Base-by-base conservation (phyloP, 2,113 vertebrate genomes). In the Hydrolagus affinis region DNA sequence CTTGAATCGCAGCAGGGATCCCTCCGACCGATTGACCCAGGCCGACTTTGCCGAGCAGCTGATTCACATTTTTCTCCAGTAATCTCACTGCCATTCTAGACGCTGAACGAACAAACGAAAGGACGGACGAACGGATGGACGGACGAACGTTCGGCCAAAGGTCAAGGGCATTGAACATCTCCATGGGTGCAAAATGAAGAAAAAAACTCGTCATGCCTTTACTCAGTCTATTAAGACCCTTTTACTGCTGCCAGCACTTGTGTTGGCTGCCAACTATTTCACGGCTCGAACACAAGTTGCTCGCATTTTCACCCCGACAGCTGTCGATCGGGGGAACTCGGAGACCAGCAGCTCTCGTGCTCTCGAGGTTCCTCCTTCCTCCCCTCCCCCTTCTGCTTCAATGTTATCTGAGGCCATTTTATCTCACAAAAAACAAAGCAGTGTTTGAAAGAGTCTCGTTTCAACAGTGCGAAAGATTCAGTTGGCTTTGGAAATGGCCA, bases 191-290 rank as follows among this genome's bases (percentile, higher is more conserved):
- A 32, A 68, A 23, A 66, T 28, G 78, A 68, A 66, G 60, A 21
- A 15, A 21, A 15, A 64, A 83, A 25, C 66, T 32, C 66, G 62
- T 21, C 78, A 64, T 4, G 78, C 60, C 66, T 83, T 44, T 44
- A 6, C 44, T 44, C 44, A 44, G 44, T 44, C 62, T 17, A 32
- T 83, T 64, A 19, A 2, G 25, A 62, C 60, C 25, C 66, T 7
- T 25, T 80, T 62, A 32, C 66, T 83, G 78, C 32, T 62, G 78
- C 78, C 78, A 11, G 60, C 78, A 68, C 78, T 83, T 83, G 78
- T 66, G 78, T 66, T 64, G 32, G 28, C 62, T 68, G 78, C 62
- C 19, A 83, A 68, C 28, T 32, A 68, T 66, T 83, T 30, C 78
- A 25, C 25, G 19, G 62, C 28, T 30, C 17, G 23, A 9, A 9